phyloP scores from a whole-genome alignment of 1,140 invertebrate species.

The Lamellibrachia luymesi region DNA sequence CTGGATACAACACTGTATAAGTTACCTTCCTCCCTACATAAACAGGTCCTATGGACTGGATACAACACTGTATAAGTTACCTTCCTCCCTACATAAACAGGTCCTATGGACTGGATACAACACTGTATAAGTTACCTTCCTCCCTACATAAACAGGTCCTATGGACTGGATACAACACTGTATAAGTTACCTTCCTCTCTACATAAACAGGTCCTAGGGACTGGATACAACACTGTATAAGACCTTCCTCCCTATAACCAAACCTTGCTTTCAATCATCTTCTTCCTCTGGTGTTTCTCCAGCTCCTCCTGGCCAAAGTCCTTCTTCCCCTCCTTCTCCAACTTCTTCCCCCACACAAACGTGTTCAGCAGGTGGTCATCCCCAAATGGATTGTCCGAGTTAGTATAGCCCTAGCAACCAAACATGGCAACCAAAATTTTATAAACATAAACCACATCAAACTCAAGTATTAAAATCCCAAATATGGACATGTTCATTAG shows the following conservation, averaged over 20 bases:
- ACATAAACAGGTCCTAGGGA: too few species aligned
- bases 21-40: too few species aligned
- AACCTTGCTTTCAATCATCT: slow-evolving; percentile 85
- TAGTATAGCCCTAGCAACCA: slow-evolving; percentile 77
- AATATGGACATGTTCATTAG: neutral
- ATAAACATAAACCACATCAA: slow-evolving; percentile 11
- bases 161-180: too few species aligned
- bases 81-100: too few species aligned
- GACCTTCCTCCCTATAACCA: neutral
- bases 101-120: too few species aligned
- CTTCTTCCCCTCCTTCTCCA: slow-evolving; percentile 89
- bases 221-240: too few species aligned
- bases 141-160: too few species aligned
- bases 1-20: too few species aligned
- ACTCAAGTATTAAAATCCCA: slow-evolving; percentile 1
- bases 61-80: too few species aligned
- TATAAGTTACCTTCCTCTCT: too few species aligned
- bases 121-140: too few species aligned
- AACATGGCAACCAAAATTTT: neutral
- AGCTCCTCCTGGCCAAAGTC: slow-evolving; percentile 78
- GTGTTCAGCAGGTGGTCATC: slow-evolving; percentile 89
- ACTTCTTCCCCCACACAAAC: slow-evolving; percentile 96
- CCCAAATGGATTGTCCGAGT: slow-evolving; percentile 97
- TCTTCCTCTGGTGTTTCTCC: slow-evolving; percentile 78
- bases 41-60: too few species aligned